A percentile compares a stretch with the other conserved stretches of the same genome.
Evolutionary conservation across 2,113 vertebrate species (phyloP).

Genomic region (Megaceryle torquata): DNA sequence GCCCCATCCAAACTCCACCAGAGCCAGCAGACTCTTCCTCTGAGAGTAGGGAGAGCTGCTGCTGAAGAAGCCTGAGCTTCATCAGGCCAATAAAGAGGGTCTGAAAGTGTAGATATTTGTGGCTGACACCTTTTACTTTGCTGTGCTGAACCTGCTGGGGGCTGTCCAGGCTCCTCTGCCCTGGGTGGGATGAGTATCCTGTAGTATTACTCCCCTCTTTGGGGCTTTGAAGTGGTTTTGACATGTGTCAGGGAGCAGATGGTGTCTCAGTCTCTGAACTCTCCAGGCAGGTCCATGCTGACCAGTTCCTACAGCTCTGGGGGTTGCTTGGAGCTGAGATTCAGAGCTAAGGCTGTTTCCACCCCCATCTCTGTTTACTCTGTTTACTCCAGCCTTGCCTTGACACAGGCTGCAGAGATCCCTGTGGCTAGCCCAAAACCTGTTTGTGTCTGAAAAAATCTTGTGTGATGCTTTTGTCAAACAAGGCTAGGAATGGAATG

Average conservation of each 20-base stretch:
- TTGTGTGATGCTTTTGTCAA: not conserved
- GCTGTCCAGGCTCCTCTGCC: not conserved
- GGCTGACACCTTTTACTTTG: not conserved
- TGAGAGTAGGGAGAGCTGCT: not conserved
- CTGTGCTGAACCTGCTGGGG: not conserved
- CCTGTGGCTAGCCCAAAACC: not conserved
- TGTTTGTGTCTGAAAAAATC: not conserved
- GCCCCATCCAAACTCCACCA: not conserved
- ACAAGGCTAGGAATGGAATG: rapidly evolving
- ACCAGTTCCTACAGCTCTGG: not conserved
- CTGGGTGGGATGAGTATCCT: not conserved
- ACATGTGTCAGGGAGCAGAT: not conserved
- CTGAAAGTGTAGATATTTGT: not conserved
- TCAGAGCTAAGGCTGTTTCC: not conserved
- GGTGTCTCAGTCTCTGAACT: not conserved
- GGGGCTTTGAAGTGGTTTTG: slow-evolving; percentile 1
- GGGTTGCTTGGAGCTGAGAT: not conserved
- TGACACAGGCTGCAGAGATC: not conserved
- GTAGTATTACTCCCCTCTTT: not conserved
- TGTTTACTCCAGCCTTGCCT: not conserved
- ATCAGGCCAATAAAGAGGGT: not conserved
- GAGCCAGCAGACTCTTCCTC: not conserved
- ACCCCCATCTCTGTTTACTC: not conserved
- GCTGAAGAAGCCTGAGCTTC: not conserved
- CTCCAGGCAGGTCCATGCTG: not conserved